phyloP scores from a whole-genome alignment of 2,113 vertebrate species.

The Rattus rattus region DNA sequence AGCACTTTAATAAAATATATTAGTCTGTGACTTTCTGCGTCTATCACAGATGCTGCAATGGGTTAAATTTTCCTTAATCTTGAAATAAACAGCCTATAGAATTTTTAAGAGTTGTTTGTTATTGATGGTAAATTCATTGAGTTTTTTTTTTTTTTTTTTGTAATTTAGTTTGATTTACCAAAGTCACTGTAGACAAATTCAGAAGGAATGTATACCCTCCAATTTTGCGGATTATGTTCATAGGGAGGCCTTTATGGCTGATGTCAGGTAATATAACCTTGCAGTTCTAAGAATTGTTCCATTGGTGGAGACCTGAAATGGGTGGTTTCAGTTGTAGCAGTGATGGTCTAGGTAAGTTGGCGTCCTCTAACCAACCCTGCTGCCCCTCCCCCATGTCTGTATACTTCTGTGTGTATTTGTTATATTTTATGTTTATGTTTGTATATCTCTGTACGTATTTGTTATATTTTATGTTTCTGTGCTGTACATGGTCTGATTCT shows the following conservation, averaged over 20 bases:
- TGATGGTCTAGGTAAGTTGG: not conserved
- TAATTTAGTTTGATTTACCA: not conserved
- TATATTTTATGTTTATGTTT: not conserved
- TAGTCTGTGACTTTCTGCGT: not conserved
- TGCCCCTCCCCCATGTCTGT: not conserved
- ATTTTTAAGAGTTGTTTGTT: not conserved
- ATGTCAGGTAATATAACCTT: conserved; percentile 1
- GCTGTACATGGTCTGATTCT: not conserved
- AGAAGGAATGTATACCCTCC: not conserved
- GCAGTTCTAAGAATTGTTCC: not conserved
- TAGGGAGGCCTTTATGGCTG: not conserved
- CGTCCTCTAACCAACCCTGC: not conserved
- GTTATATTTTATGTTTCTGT: not conserved
- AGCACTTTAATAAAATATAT: conserved; percentile 11
- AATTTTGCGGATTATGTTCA: not conserved
- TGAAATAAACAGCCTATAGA: not conserved
- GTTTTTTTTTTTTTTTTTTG: too few relatives aligned
- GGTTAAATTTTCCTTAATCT: not conserved
- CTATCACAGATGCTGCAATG: not conserved
- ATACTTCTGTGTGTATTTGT: conserved; percentile 41
- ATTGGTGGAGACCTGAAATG: not conserved
- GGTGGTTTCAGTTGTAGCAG: not conserved
- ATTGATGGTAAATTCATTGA: not conserved
- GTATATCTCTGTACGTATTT: conserved; percentile 28
- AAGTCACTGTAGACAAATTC: not conserved